A percentile compares a stretch with the other conserved stretches of the same genome.
Evolutionary conservation across 1,140 invertebrate species (phyloP).

Genomic region (Drosophila baimaii): DNA sequence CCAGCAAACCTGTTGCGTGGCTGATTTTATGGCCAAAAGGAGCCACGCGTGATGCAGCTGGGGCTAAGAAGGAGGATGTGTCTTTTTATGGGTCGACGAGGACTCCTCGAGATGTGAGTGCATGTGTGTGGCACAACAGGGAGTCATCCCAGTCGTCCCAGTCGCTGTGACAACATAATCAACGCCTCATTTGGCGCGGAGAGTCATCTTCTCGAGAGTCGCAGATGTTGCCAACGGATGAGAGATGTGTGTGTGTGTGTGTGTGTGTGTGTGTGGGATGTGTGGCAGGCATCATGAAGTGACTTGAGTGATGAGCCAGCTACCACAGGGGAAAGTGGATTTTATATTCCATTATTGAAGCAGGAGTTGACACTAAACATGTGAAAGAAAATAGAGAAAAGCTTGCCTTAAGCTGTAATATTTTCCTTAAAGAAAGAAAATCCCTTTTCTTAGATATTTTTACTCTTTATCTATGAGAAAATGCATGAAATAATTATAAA

Average conservation of each 20-base stretch:
- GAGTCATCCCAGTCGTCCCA: constrained; percentile 19
- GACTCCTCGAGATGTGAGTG: constrained; percentile 6
- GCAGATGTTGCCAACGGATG: constrained; percentile 37
- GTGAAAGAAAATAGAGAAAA: too few species aligned
- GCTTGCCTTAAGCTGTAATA: background rate
- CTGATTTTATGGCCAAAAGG: constrained; percentile 43
- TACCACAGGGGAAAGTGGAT: constrained; percentile 8
- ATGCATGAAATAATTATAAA: background rate
- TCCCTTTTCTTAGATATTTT: background rate
- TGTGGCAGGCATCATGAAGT: constrained; percentile 18
- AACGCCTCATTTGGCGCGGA: constrained; percentile 72
- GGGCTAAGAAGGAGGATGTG: constrained; percentile 40
- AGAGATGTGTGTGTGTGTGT: background rate
- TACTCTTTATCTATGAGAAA: background rate
- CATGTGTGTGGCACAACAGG: constrained; percentile 29
- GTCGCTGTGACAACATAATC: constrained; percentile 72
- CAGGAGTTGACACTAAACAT: background rate
- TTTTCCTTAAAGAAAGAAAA: background rate
- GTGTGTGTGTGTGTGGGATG: constrained; percentile 5
- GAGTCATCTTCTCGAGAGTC: constrained; percentile 22
- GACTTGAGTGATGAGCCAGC: constrained; percentile 33
- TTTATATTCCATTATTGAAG: background rate
- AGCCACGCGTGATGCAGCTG: constrained; percentile 38
- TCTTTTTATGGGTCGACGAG: constrained; percentile 33
- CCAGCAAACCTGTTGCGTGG: constrained; percentile 35